Conservation (phyloP, 2,797 vertebrate species). For the Hippoglossus hippoglossus region DNA sequence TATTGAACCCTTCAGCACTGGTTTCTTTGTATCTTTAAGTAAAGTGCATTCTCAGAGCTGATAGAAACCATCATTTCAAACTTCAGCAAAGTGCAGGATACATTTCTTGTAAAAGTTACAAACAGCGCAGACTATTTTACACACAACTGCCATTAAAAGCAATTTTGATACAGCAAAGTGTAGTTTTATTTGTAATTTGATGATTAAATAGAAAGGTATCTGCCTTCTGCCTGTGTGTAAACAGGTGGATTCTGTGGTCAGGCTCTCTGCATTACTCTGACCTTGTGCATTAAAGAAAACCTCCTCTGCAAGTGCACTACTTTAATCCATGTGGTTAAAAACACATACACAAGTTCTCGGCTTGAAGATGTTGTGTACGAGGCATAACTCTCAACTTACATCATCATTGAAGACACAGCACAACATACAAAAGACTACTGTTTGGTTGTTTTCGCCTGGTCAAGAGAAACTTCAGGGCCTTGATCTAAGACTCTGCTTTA, state of each 20-base stretch:
- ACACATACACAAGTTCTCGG: neutral
- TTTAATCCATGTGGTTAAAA: constrained; percentile 17
- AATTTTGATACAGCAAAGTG: neutral
- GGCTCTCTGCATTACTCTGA: constrained; percentile 10
- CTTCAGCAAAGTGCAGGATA: neutral
- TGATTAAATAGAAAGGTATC: constrained; percentile 13
- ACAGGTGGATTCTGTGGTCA: constrained; percentile 15
- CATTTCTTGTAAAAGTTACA: neutral
- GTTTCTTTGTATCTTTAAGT: neutral
- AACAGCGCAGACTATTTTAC: neutral
- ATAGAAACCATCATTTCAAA: neutral
- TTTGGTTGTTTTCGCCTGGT: no score
- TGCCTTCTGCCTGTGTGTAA: constrained; percentile 10
- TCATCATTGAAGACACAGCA: constrained; percentile 9
- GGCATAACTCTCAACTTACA: neutral
- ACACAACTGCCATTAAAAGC: neutral
- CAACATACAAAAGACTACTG: constrained; percentile 22
- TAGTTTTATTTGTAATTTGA: constrained; percentile 1
- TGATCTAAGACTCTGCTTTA: neutral
- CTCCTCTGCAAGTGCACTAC: constrained; percentile 1
- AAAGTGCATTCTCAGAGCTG: neutral
- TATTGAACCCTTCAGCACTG: neutral
- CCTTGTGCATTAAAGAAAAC: constrained; percentile 9
- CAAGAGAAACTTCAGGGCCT: neutral
- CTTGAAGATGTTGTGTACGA: constrained; percentile 14